Conservation (phyloP, 2,797 vertebrate genomes). For the Sebastes trivittatus region DNA sequence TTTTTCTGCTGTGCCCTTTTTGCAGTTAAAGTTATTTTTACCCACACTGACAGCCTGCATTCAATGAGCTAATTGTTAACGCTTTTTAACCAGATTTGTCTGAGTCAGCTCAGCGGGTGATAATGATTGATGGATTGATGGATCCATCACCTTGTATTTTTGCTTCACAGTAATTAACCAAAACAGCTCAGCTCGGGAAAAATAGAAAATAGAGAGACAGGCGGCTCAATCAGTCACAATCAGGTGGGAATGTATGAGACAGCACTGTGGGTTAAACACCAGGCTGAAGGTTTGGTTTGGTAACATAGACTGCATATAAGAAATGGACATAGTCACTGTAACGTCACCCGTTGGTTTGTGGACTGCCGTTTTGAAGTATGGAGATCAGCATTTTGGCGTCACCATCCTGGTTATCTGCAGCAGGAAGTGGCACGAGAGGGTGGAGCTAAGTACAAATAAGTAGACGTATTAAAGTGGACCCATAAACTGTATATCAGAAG, state of each 20-base stretch:
- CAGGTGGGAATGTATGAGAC: not conserved
- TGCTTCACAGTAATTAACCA: not conserved
- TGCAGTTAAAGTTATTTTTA: not conserved
- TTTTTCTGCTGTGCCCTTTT: not conserved
- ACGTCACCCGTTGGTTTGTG: too few species aligned
- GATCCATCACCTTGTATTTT: not conserved
- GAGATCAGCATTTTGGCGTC: too few species aligned
- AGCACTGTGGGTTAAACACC: not conserved
- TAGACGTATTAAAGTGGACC: too few species aligned
- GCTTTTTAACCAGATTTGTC: not conserved
- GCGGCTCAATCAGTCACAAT: not conserved
- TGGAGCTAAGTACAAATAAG: too few species aligned
- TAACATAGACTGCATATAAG: too few species aligned
- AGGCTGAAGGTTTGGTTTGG: not conserved
- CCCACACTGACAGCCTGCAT: not conserved
- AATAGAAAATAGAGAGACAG: not conserved
- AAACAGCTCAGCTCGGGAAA: not conserved
- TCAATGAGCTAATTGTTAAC: not conserved
- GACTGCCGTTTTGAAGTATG: too few species aligned
- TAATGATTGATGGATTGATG: conserved; percentile 4
- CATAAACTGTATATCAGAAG: too few species aligned
- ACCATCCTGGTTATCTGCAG: too few species aligned
- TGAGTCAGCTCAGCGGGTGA: not conserved
- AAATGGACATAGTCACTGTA: too few species aligned
- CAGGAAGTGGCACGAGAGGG: too few species aligned